phyloP scores from a whole-genome alignment of 2,797 vertebrate genomes.

The Gymnothorax reevesii region DNA sequence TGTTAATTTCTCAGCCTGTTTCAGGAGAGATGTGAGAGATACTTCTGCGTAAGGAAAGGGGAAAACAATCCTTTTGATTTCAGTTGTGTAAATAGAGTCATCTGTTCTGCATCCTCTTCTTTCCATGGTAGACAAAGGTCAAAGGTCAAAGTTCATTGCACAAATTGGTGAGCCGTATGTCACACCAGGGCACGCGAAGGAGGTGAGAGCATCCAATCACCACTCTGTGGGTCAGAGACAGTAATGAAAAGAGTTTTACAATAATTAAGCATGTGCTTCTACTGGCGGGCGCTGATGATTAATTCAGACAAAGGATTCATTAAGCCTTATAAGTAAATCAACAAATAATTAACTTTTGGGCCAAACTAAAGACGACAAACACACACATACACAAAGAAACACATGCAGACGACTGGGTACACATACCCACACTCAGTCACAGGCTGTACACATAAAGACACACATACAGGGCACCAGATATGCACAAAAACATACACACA shows the following conservation, averaged over 20 bases:
- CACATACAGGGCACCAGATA: background rate
- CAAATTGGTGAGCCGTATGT: slow-evolving; percentile 80
- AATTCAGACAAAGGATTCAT: too few species aligned
- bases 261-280: background rate
- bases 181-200: slow-evolving; percentile 77
- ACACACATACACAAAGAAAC: too few species aligned
- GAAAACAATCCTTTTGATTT: slow-evolving; percentile 88
- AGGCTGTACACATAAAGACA: background rate
- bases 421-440: background rate
- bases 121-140: slow-evolving; percentile 78
- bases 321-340: background rate
- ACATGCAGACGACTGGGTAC: background rate
- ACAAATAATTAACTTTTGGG: background rate
- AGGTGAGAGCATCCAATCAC: slow-evolving; percentile 56
- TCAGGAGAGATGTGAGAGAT: slow-evolving; percentile 77
- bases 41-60: slow-evolving; percentile 71
- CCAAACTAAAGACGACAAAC: background rate
- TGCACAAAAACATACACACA: too few species aligned
- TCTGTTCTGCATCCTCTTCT: slow-evolving; percentile 48
- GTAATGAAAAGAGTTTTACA: slow-evolving; percentile 22
- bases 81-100: slow-evolving; percentile 68
- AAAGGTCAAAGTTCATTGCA: slow-evolving; percentile 88
- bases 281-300: background rate
- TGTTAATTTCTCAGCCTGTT: slow-evolving; percentile 60
- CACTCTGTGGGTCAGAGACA: slow-evolving; percentile 58